These are phyloP conservation scores for Darevskia nairensis DNA, from an alignment of 2,797 vertebrate species.

Conservation along the genomic window DNA sequence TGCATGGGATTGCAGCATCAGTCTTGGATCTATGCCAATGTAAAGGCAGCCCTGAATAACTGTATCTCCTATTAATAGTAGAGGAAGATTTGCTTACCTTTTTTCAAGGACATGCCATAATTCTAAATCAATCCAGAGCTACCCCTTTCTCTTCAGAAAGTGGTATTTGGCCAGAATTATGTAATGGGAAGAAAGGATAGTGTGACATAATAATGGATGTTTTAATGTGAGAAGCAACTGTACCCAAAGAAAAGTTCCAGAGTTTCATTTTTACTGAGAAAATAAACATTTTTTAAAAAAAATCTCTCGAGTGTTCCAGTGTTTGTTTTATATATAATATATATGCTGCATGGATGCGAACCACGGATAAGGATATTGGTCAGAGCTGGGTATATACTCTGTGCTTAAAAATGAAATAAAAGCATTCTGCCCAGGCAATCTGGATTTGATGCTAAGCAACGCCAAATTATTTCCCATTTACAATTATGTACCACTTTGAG, in stretches of 20 bases:
- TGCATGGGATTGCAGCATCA: background rate
- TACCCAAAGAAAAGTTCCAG: background rate
- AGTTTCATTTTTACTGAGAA: background rate
- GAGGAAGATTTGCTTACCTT: background rate
- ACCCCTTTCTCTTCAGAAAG: background rate
- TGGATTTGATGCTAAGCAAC: no score
- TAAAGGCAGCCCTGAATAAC: background rate
- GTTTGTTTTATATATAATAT: background rate
- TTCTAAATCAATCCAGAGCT: background rate
- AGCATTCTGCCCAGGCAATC: no score
- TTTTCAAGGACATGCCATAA: background rate
- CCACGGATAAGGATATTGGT: background rate
- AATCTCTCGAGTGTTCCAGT: background rate
- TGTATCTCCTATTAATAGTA: background rate
- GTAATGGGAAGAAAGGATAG: background rate
- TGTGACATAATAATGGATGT: background rate
- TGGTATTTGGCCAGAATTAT: background rate
- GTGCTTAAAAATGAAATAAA: background rate
- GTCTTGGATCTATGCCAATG: no score
- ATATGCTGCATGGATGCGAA: background rate
- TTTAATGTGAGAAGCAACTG: background rate
- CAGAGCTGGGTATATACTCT: background rate
- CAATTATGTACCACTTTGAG: no score
- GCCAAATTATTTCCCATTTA: no score
- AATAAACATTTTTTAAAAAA: constrained; percentile 19